phyloP scores from a whole-genome alignment of 1,140 invertebrate species.

The Lasioglossum baleicum region DNA sequence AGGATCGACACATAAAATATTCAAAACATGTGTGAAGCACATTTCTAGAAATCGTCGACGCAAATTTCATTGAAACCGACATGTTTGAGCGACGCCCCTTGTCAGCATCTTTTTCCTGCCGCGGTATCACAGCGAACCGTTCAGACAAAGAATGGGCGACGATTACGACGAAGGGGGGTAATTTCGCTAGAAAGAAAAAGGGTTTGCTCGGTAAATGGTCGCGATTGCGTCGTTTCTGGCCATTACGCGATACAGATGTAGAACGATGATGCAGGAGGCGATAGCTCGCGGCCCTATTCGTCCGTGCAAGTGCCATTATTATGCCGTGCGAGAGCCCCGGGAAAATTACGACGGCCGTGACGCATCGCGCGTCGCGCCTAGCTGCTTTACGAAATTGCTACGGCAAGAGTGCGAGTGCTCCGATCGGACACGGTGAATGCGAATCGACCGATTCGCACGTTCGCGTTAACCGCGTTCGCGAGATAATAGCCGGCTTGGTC shows the following conservation, averaged over 20 bases:
- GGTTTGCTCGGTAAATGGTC: not conserved
- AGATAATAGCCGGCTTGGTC: constrained; percentile 1
- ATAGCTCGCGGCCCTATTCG: constrained; percentile 33
- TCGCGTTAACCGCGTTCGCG: constrained; percentile 38
- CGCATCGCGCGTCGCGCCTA: not conserved
- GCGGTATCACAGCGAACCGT: no score
- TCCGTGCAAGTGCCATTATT: constrained; percentile 45
- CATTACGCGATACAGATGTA: not conserved
- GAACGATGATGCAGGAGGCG: constrained; percentile 30
- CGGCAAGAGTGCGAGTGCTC: constrained; percentile 16
- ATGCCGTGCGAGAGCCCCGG: constrained; percentile 39
- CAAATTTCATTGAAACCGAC: no score
- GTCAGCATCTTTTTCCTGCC: no score
- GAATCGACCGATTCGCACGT: constrained; percentile 51
- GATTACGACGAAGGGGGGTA: no score
- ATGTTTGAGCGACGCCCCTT: no score
- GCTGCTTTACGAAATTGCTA: constrained; percentile 48
- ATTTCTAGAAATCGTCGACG: no score
- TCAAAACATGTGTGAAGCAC: no score
- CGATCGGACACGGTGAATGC: constrained; percentile 43
- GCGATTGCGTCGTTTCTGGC: not conserved
- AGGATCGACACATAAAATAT: no score
- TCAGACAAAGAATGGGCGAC: no score
- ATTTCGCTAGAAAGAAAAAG: not conserved
- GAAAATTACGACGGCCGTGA: constrained; percentile 47